Base-by-base conservation (phyloP, 1,140 invertebrate genomes). In the Rhizoglyphus robini region DNA sequence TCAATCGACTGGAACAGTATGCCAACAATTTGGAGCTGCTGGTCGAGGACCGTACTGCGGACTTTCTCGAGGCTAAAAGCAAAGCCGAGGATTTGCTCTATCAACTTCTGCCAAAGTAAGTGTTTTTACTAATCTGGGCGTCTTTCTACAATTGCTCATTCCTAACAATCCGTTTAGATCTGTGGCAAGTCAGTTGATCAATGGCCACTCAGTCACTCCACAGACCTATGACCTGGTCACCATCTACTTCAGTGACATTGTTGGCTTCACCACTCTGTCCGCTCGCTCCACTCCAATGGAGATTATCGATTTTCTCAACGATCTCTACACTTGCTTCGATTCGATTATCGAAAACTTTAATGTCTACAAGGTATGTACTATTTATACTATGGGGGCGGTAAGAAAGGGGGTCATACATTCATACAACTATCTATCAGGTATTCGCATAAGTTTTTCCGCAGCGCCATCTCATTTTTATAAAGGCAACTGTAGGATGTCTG, bases 231-330 rank as follows among this genome's bases (percentile, higher is more conserved):
- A 95, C 77, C 82, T 84, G 68, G 91, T 84, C 38, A 96, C 94
- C 31, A 96, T 98, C 70, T 97, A 96, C 78, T 98, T 98, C 79
- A 96, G 92, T 74, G 95, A 98, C 76, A 97, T 98, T 76, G 93
- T 97, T 60, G 93, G 93, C 69, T 98, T 98, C 79, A 98, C 94
- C 47, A 84, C 86, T 54, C 90, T 98, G 84, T 95, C 91, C 8
- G 89, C 92, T 18, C 62, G 66, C 31, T 69, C 66, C 25, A 70
- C 68, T 18, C 70, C 70, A 13, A 69, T 71, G 67, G 65, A 71
- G 67, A 84, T 86, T 70, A 91, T 96, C 34, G 91, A 90, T 77
- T 90, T 96, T 75, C 81, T 96, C 61, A 95, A 96, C 79, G 90
- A 94, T 78, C 81, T 96, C 70, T 96, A 96, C 75, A 94, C 91